Base-by-base conservation (phyloP, 2,797 vertebrate genomes). In the Falco biarmicus region DNA sequence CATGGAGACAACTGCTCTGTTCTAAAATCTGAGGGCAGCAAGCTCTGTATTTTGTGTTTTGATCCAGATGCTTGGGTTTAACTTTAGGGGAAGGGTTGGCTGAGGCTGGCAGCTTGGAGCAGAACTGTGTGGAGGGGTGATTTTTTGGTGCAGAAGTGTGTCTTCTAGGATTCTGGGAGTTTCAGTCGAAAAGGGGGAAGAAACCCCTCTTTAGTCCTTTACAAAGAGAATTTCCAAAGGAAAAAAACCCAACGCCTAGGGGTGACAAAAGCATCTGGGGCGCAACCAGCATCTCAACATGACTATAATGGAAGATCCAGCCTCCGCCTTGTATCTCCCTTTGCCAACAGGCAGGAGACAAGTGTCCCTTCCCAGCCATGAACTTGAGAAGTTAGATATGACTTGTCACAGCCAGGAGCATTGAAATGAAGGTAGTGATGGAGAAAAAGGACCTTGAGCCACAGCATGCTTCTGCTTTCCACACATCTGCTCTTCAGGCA, bases 1-100 rank as follows among this genome's bases (percentile, higher is more conserved):
- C 95, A 96, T 97, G 95, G 96, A 94, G 93, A 97, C 90, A 54
- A 94, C 80, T 26, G 74, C 74, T 92, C 95, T 85, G 78, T 53
- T 96, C 92, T 93, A 66, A 90, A 96, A 96, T 93, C 83, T 20
- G 93, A 93, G 89, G 83, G 81, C 88, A 92, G 31, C 84, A 48
- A 61, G 77, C 88, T 79, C 70, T 59, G 57, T 59, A 37, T 86
- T 86, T 79, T 63, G 66, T 93, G 57, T 92, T 95, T 75, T 76
- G 86, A 90, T 95, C 84, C 88, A 93, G 66, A 92, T 66, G 74
- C 88, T 95, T 63, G 63, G 29, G 54, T 90, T 93, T 90, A 79
- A 93, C 83, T 84, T 79, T 17, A 78, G 66, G 48, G 83, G 51
- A 88, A 90, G 77, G 59, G 73, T 71, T 90, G 94, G 21, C 61